Base-by-base conservation (phyloP, 2,113 vertebrate species). In the Recurvirostra avosetta region DNA sequence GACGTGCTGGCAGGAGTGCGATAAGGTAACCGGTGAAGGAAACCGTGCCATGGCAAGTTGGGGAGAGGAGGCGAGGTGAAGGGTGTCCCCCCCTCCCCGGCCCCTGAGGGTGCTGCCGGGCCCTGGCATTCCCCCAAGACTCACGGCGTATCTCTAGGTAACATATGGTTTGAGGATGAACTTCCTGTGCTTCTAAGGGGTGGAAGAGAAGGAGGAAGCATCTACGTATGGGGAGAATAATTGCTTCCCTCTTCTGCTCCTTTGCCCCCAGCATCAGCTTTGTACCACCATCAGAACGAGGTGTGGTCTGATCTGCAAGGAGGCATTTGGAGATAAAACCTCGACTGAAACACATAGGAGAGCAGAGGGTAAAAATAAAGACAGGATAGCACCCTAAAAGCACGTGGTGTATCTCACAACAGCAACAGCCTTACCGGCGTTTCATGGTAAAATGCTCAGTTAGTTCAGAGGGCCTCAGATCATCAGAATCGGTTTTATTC, bases 151-250 rank as follows among this genome's bases (percentile, higher is more conserved):
- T 91, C 93, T 93, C 62, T 75, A 95, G 97, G 86, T 92, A 85
- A 80, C 95, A 97, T 93, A 89, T 96, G 95, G 94, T 97, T 95
- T 95, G 80, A 85, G 77, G 86, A 92, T 87, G 86, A 91, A 36
- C 73, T 97, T 96, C 95, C 96, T 94, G 93, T 62, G 74, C 93
- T 94, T 94, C 94, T 91, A 56, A 92, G 58, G 74, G 74, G 66
- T 94, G 77, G 62, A 95, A 94, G 58, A 70, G 84, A 82, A 94
- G 80, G 73, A 95, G 92, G 95, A 97, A 96, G 86, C 0, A 1
- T 41, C 63, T 93, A 81, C 0, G 59, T 18, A 96, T 3, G 19
- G 41, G 63, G 87, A 97, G 94, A 96, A 76, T 96, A 93, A 97
- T 93, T 95, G 58, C 92, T 97, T 95, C 93, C 96, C 90, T 90